phyloP scores from a whole-genome alignment of 30 jellyfish, hydroid and myxozoan genomes.

The Aurelia aurita complex sp. Pacific region DNA sequence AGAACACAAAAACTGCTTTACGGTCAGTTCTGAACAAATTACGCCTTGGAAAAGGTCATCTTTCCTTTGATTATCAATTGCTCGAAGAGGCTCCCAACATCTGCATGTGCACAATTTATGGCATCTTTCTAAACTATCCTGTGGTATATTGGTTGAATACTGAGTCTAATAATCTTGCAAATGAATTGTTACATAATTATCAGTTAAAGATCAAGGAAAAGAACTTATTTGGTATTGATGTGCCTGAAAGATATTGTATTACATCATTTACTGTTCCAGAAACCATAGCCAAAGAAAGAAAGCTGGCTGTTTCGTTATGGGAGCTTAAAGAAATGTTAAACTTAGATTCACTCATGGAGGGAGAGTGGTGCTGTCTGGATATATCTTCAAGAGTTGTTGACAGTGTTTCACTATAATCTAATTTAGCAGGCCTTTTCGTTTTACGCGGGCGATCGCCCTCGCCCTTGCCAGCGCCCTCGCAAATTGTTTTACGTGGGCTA shows the following conservation, averaged over 20 bases:
- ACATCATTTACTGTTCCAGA: slow-evolving; percentile 38
- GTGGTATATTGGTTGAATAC: slow-evolving; percentile 38
- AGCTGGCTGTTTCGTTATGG: no score
- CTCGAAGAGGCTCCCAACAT: not conserved
- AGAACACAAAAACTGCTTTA: not conserved
- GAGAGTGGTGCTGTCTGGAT: no score
- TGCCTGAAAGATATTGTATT: slow-evolving; percentile 12
- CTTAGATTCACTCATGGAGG: no score
- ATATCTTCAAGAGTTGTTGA: no score
- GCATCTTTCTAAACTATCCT: slow-evolving; percentile 29
- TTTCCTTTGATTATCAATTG: not conserved
- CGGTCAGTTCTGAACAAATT: not conserved
- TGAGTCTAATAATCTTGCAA: slow-evolving; percentile 5
- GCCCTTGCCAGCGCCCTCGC: no score
- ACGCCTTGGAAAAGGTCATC: not conserved
- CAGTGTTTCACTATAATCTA: no score
- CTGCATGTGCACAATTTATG: slow-evolving; percentile 19
- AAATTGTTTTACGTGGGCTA: no score
- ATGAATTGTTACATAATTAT: not conserved
- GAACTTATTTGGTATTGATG: slow-evolving; percentile 6
- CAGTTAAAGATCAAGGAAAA: slow-evolving; percentile 6
- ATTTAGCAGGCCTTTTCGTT: no score
- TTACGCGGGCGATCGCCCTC: no score
- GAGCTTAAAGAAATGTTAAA: no score
- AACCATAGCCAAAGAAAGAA: not conserved